Percentiles rank a stretch among this genome's conserved stretches.
Conservation (phyloP, 1,140 invertebrate genomes). For the Dendrolimus kikuchii region DNA sequence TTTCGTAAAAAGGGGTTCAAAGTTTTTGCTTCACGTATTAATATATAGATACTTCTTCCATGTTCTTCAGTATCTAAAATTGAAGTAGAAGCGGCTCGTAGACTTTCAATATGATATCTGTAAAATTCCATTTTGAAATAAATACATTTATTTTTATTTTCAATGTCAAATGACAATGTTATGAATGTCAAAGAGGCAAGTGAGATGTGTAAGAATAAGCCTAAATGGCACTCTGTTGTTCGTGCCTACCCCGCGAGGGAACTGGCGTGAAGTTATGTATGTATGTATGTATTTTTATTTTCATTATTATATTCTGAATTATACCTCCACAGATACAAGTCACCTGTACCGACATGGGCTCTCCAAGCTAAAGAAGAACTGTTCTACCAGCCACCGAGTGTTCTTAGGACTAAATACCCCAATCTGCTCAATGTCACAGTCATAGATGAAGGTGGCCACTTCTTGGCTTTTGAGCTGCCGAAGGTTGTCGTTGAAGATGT, state of each 20-base stretch:
- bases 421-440: conserved; percentile 76
- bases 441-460: conserved; percentile 82
- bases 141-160: too few relatives aligned
- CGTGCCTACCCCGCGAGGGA: too few relatives aligned
- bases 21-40: too few relatives aligned
- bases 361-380: conserved; percentile 78
- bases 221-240: too few relatives aligned
- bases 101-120: conserved; percentile 4
- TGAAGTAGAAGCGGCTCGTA: neutral
- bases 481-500: conserved; percentile 77
- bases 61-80: neutral
- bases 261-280: too few relatives aligned
- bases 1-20: too few relatives aligned
- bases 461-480: conserved; percentile 87
- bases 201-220: too few relatives aligned
- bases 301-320: neutral
- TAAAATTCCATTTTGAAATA: neutral
- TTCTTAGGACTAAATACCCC: conserved; percentile 72
- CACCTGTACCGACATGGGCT: conserved; percentile 80
- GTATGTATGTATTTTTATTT: too few relatives aligned
- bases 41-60: too few relatives aligned
- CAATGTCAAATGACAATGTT: too few relatives aligned
- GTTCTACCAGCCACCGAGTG: conserved; percentile 66
- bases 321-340: conserved; percentile 36
- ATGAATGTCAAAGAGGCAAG: too few relatives aligned